Percentiles rank a stretch among this genome's conserved stretches.
Conservation (phyloP, 2,113 vertebrate species). For the Cinclus mexicanus region DNA sequence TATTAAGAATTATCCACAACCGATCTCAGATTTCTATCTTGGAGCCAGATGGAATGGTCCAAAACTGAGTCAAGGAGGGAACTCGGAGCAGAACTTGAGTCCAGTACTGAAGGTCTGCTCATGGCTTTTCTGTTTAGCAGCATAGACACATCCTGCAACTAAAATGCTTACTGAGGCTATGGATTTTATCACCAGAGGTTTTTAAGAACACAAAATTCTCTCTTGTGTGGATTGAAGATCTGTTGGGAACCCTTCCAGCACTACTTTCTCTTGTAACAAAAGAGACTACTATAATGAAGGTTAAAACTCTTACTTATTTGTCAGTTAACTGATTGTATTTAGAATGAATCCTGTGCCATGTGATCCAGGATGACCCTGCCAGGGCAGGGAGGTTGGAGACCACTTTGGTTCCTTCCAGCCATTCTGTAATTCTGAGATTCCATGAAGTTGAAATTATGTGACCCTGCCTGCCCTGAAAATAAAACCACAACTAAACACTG, state of each 20-base stretch:
- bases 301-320: neutral
- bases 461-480: neutral
- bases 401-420: neutral
- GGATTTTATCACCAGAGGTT: neutral
- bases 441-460: neutral
- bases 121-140: neutral
- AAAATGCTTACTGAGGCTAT: neutral
- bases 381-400: neutral
- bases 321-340: neutral
- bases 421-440: neutral
- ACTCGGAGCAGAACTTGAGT: neutral
- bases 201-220: neutral
- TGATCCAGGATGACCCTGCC: neutral
- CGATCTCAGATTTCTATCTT: neutral
- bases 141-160: fast-evolving
- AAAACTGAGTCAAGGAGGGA: neutral
- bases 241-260: neutral
- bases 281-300: neutral
- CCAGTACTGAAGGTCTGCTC: neutral
- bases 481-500: neutral
- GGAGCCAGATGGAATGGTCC: neutral
- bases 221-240: neutral
- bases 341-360: neutral
- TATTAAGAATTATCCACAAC: neutral
- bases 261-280: neutral